These are phyloP conservation scores for Lysiphlebus fabarum DNA, from an alignment of 1,140 invertebrate species.

Conservation along the genomic window DNA sequence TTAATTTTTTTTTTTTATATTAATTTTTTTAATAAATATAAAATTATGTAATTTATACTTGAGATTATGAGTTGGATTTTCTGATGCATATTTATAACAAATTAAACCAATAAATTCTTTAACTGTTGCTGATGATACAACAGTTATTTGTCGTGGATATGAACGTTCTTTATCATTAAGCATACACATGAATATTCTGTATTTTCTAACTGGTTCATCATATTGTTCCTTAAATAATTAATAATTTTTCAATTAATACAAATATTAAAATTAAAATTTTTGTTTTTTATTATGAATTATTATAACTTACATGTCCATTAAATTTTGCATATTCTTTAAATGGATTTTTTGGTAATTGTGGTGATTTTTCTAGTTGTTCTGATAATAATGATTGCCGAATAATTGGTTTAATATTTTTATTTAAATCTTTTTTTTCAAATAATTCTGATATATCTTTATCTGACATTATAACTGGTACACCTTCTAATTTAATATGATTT, in stretches of 20 bases:
- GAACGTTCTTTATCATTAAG: constrained; percentile 71
- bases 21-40: constrained; percentile 10
- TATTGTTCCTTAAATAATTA: constrained; percentile 61
- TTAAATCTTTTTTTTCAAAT: constrained; percentile 60
- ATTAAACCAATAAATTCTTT: constrained; percentile 91
- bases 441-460: constrained; percentile 65
- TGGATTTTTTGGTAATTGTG: constrained; percentile 74
- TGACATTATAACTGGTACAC: constrained; percentile 52
- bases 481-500: constrained; percentile 76
- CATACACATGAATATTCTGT: constrained; percentile 86
- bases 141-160: constrained; percentile 80
- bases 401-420: constrained; percentile 53
- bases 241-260: neutral
- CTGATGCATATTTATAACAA: constrained; percentile 70
- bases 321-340: constrained; percentile 88
- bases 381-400: constrained; percentile 63
- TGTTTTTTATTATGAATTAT: constrained; percentile 4
- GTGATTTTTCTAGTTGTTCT: constrained; percentile 71
- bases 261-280: constrained; percentile 18
- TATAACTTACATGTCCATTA: constrained; percentile 73
- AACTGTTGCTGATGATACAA: constrained; percentile 81
- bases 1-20: neutral
- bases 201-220: constrained; percentile 72
- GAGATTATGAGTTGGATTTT: constrained; percentile 54
- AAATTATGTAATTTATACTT: constrained; percentile 32